Conservation (phyloP, 2,797 vertebrate species). For the Sebastes kiyomatsui region DNA sequence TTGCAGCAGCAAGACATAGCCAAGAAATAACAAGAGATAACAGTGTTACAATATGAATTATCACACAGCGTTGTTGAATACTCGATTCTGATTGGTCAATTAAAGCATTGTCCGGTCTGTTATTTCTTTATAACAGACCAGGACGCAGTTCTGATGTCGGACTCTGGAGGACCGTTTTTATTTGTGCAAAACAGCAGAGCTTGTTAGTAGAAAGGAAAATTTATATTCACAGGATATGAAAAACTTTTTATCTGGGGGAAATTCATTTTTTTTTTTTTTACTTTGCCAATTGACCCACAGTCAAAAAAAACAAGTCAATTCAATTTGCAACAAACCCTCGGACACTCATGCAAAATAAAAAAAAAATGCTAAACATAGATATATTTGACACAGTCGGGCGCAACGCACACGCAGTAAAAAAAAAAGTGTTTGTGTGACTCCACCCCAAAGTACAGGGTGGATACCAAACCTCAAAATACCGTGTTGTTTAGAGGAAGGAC, state of each 20-base stretch:
- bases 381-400: constrained; percentile 43
- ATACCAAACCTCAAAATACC: constrained; percentile 79
- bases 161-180: too few relatives aligned
- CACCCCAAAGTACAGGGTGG: constrained; percentile 82
- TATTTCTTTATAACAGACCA: too few relatives aligned
- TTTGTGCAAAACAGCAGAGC: background rate
- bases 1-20: background rate
- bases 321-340: background rate
- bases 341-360: constrained; percentile 29
- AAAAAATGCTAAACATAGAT: constrained; percentile 44
- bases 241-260: background rate
- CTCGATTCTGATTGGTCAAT: too few relatives aligned
- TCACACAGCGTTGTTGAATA: too few relatives aligned
- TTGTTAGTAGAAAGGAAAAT: background rate
- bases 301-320: background rate
- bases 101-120: too few relatives aligned
- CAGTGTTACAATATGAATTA: background rate
- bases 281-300: background rate
- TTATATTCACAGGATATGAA: background rate
- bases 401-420: constrained; percentile 29
- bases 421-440: constrained; percentile 67
- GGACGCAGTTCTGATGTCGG: too few relatives aligned
- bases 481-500: constrained; percentile 69
- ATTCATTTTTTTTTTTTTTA: background rate
- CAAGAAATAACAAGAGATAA: background rate